phyloP scores from a whole-genome alignment of 2,797 vertebrate species.

The Urocyon cinereoargenteus region DNA sequence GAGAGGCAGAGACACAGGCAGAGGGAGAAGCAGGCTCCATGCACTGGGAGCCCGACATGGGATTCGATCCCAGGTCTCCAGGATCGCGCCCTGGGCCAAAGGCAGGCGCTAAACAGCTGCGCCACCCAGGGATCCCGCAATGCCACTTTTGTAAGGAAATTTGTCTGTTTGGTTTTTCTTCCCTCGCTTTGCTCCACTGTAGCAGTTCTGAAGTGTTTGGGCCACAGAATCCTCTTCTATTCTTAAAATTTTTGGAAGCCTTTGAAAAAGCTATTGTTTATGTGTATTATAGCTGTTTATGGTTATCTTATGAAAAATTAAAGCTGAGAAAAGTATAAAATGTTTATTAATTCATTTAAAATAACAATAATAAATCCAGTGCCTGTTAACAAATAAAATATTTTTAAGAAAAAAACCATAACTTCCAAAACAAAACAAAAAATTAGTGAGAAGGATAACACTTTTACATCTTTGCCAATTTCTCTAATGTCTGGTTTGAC shows the following conservation, averaged over 20 bases:
- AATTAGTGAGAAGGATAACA: neutral
- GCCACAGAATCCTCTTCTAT: neutral
- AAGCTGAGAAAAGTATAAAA: neutral
- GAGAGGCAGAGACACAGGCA: no score
- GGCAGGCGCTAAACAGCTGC: no score
- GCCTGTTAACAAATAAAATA: neutral
- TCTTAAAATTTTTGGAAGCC: neutral
- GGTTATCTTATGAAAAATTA: slow-evolving; percentile 22
- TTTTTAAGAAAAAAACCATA: neutral
- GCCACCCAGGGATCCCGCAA: no score
- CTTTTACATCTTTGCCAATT: neutral
- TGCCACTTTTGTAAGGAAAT: neutral
- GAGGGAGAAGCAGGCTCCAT: no score
- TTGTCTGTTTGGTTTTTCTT: neutral
- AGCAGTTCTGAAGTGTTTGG: neutral
- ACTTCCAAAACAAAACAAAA: slow-evolving; percentile 12
- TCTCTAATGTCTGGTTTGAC: neutral
- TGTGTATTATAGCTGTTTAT: neutral
- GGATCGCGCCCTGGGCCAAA: no score
- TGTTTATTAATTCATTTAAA: neutral
- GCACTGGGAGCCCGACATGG: no score
- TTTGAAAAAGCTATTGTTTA: neutral
- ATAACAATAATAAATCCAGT: neutral
- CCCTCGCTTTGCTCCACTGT: neutral
- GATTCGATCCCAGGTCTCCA: no score